phyloP scores from a whole-genome alignment of 2,888 invertebrate species.

The Bruchidius siliquastri region DNA sequence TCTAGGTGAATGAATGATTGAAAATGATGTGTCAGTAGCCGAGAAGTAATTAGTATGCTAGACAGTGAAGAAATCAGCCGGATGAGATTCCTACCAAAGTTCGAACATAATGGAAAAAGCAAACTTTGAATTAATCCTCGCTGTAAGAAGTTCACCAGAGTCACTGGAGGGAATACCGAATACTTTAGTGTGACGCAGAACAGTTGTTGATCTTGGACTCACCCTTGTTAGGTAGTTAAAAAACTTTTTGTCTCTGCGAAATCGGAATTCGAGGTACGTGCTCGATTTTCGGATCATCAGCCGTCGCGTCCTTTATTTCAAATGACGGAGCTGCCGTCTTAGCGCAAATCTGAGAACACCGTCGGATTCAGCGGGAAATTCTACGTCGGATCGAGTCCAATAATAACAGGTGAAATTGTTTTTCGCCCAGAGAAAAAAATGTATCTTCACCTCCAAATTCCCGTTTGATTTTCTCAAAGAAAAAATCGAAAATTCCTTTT shows the following conservation, averaged over 20 bases:
- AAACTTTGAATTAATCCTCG: background rate
- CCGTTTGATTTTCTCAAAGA: no score
- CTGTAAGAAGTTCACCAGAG: background rate
- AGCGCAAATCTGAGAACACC: no score
- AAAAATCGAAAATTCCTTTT: no score
- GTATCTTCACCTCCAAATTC: no score
- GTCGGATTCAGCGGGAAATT: no score
- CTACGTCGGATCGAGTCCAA: no score
- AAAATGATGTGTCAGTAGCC: background rate
- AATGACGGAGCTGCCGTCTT: no score
- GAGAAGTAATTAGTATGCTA: background rate
- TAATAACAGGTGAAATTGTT: no score
- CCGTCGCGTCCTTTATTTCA: no score
- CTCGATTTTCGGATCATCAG: background rate
- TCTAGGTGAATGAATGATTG: no score
- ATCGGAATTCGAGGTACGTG: background rate
- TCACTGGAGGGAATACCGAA: background rate
- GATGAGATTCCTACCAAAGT: background rate
- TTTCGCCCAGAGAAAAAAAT: no score
- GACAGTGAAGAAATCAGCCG: background rate
- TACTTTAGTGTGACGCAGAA: background rate
- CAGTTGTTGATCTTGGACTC: background rate
- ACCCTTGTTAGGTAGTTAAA: background rate
- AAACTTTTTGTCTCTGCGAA: background rate
- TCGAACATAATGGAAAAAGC: background rate